A percentile compares a stretch with the other conserved stretches of the same genome.
Conservation (phyloP, 2,113 vertebrate species). For the Scytalopus superciliaris region DNA sequence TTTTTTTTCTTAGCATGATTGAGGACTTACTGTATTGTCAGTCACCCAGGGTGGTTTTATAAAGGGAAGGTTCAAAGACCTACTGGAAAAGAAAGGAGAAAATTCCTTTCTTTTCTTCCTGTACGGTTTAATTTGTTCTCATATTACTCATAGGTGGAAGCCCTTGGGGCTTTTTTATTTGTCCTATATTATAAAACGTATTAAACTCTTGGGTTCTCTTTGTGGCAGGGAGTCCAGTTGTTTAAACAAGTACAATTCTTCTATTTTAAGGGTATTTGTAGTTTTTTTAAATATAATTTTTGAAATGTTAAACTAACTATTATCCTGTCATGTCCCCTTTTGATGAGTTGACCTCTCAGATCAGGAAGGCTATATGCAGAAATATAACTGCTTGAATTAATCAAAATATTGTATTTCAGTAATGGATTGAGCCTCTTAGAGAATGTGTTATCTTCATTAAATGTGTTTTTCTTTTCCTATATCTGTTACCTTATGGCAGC, state of each 20-base stretch:
- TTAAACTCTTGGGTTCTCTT: not conserved
- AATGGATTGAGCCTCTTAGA: not conserved
- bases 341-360: not conserved
- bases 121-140: conserved; percentile 45
- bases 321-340: not conserved
- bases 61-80: not conserved
- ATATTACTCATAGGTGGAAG: not conserved
- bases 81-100: not conserved
- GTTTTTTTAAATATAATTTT: not conserved
- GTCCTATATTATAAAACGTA: not conserved
- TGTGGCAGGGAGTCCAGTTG: not conserved
- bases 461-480: not conserved
- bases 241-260: not conserved
- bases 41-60: not conserved
- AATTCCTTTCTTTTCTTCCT: not conserved
- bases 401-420: not conserved
- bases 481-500: not conserved
- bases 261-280: not conserved
- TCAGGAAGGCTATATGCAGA: not conserved
- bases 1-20: not conserved
- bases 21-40: not conserved
- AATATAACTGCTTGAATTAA: not conserved
- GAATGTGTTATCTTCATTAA: not conserved
- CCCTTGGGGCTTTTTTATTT: conserved; percentile 4
- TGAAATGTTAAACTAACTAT: not conserved